A percentile compares a stretch with the other conserved stretches of the same genome.
Evolutionary conservation across 2,113 vertebrate genomes (phyloP).

Genomic region (Mesocricetus auratus): DNA sequence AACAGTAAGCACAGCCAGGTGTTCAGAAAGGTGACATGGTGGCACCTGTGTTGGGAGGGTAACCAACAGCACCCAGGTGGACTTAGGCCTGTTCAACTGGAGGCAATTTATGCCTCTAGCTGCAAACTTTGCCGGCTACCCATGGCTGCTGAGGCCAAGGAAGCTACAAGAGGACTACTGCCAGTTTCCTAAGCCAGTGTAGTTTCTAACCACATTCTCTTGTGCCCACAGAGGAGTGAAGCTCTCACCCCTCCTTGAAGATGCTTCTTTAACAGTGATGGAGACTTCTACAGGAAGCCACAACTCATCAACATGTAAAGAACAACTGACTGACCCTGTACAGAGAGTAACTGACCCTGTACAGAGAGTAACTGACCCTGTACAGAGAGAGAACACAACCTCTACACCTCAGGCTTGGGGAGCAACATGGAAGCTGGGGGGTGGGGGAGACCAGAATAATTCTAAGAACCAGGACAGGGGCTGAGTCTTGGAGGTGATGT

Average conservation of each 20-base stretch:
- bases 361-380: too few relatives aligned
- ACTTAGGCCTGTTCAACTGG: background rate
- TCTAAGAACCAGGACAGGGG: background rate
- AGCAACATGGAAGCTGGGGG: background rate
- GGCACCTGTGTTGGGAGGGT: background rate
- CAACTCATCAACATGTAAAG: background rate
- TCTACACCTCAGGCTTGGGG: background rate
- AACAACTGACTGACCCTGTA: background rate
- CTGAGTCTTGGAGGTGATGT: background rate
- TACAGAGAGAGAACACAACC: background rate
- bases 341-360: too few relatives aligned
- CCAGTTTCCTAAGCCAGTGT: background rate
- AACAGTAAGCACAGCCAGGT: background rate
- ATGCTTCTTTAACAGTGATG: background rate
- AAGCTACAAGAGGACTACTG: background rate
- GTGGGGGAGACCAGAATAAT: background rate
- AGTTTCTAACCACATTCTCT: background rate
- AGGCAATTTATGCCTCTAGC: background rate
- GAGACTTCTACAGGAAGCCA: background rate
- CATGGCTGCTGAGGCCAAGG: background rate
- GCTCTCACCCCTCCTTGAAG: background rate
- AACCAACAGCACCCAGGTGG: background rate
- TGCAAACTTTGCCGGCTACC: background rate
- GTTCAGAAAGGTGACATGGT: background rate
- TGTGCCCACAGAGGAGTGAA: background rate